Conservation (phyloP, 1,140 invertebrate species). For the Fopius arisanus region DNA sequence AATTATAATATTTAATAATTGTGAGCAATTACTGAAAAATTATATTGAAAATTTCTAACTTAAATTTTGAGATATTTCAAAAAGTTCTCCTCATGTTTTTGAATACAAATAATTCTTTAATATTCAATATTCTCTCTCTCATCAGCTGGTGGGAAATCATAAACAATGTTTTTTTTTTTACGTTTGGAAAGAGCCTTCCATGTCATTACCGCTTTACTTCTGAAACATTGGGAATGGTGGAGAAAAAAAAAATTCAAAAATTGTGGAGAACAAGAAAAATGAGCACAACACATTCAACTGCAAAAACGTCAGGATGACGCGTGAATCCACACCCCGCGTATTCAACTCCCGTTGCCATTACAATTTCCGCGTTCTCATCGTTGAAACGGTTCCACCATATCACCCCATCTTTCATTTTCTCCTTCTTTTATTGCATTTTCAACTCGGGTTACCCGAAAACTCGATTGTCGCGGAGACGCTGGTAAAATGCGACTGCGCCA, state of each 20-base stretch:
- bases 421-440: slow-evolving; percentile 4
- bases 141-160: background rate
- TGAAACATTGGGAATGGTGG: background rate
- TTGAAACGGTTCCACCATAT: background rate
- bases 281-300: background rate
- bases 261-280: background rate
- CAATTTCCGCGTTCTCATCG: slow-evolving; percentile 8
- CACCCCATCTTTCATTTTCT: background rate
- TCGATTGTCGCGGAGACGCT: slow-evolving; percentile 14
- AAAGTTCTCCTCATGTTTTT: no score
- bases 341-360: background rate
- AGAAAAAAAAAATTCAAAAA: background rate
- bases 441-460: slow-evolving; percentile 13
- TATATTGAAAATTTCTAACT: no score
- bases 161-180: no score
- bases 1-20: no score
- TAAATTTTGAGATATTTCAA: no score
- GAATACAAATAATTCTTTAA: no score
- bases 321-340: background rate
- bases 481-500: background rate
- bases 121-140: background rate
- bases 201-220: background rate
- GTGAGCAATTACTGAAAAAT: no score
- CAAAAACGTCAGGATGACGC: background rate
- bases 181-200: no score